Evolutionary conservation across 2,113 vertebrate species (phyloP).

Genomic region (Heterotilapia buettikoferi): DNA sequence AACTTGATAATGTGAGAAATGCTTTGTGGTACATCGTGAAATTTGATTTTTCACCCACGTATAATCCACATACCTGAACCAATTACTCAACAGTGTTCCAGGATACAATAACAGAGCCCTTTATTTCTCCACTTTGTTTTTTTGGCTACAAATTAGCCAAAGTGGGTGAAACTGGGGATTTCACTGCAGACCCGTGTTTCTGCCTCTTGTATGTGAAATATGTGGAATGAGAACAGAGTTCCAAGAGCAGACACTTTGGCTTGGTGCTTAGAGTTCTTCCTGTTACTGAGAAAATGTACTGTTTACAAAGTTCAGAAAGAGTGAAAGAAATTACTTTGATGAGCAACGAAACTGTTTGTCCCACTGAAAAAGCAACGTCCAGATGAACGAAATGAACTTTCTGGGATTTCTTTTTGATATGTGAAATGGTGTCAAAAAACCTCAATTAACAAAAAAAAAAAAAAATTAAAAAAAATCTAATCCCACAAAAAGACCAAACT

Average conservation of each 20-base stretch:
- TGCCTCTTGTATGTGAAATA: background rate
- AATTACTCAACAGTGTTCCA: background rate
- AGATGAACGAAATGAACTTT: background rate
- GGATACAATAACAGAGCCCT: background rate
- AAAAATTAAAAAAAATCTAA: background rate
- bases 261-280: background rate
- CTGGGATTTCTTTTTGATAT: background rate
- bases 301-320: background rate
- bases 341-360: background rate
- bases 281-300: background rate
- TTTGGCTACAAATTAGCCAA: background rate
- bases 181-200: accelerated
- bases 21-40: background rate
- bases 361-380: background rate
- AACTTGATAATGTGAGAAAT: background rate
- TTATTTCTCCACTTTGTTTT: background rate
- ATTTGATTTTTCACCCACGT: background rate
- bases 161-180: background rate
- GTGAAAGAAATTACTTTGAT: background rate
- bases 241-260: background rate
- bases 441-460: background rate
- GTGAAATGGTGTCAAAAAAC: background rate
- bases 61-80: background rate
- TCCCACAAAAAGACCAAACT: background rate
- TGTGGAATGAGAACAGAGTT: background rate